These are phyloP conservation scores for Callipepla californica DNA, from an alignment of 2,113 vertebrate species.

Conservation along the genomic window DNA sequence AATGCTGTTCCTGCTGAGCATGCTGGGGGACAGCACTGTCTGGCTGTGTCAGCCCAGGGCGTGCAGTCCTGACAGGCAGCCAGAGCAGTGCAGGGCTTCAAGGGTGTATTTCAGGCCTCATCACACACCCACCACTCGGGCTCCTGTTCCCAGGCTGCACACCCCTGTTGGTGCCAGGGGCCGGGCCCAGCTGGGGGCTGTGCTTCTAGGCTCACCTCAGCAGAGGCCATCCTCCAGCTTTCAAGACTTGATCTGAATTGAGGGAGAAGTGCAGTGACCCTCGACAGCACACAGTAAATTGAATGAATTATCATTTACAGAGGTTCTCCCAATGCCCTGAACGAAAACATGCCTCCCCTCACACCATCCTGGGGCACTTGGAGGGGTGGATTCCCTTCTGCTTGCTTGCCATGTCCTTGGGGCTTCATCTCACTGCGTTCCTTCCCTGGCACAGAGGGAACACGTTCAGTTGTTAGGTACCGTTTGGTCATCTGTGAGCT, in stretches of 20 bases:
- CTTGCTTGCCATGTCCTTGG: neutral
- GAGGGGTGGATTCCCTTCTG: neutral
- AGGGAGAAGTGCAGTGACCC: neutral
- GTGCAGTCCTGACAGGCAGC: rapidly evolving
- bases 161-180: too few relatives aligned
- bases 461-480: neutral
- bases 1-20: too few relatives aligned
- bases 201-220: neutral
- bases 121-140: too few relatives aligned
- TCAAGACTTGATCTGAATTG: neutral
- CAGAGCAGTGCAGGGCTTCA: neutral
- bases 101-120: neutral
- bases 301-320: neutral
- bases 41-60: neutral
- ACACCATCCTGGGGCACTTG: rapidly evolving
- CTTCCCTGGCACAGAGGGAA: neutral
- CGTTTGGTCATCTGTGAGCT: neutral
- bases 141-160: too few relatives aligned
- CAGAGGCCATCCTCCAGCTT: neutral
- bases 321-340: neutral
- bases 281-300: too few relatives aligned
- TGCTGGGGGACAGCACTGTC: neutral
- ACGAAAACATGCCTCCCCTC: neutral
- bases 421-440: neutral
- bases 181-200: neutral